Evolutionary conservation across 2,113 vertebrate species (phyloP), one percentile per base, ranked within the genome.

Genomic region (Tenrec ecaudatus): DNA sequence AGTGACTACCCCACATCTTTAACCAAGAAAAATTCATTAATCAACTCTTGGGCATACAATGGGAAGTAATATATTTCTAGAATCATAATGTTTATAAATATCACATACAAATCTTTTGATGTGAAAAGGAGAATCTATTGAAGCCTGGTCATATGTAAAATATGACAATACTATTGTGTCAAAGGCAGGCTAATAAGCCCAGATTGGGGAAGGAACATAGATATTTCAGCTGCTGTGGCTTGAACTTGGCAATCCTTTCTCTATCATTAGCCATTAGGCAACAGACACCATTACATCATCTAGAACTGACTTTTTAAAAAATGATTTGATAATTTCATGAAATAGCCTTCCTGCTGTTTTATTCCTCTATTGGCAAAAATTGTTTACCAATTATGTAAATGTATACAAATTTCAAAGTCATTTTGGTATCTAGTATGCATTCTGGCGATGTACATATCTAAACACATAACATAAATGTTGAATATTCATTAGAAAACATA

Each of bases 221-320:
- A 82, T 94, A 94, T 38, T 71, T 76, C 75, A 91, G 78, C 71
- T 91, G 73, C 60, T 88, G 38, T n/a, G 88, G 66, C 71, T 86
- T 10, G 38, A 23, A 71, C 66, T 95, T 96, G 93, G 90, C 93
- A 73, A 60, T 31, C 3, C 68, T 95, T 93, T 12, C 6, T 36
- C 66, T 93, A 86, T 96, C 94, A 86, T 96, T 96, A 95, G 86
- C 94, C 73, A 93, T 95, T 86, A 89, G 77, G 94, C 83, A 86
- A 87, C 94, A 92, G 40, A 71, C 68, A 60, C 90, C 73, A 94
- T 96, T 89, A 81, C 92, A 89, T 97, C 94, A 95, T 77, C 88
- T 88, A 94, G 84, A 92, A 5, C 5, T 29, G 75, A 77, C 36
- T 27, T 40, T 27, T 16, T 81, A 15, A 43, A 71, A 43, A 11